These are phyloP conservation scores for Orcinus orca DNA, from an alignment of 2,113 vertebrate species.

Conservation along the genomic window DNA sequence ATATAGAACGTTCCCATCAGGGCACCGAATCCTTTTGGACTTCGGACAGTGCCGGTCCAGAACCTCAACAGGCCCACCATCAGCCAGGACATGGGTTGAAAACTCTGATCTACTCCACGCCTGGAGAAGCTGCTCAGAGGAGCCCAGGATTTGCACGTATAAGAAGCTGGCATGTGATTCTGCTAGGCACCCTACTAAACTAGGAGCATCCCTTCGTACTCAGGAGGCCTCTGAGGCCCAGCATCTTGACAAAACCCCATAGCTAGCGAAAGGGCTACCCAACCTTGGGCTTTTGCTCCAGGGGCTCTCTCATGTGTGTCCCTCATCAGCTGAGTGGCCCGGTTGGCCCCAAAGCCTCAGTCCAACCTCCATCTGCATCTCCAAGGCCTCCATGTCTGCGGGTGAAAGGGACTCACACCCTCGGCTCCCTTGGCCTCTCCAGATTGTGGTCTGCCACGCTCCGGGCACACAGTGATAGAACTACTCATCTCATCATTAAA, in stretches of 20 bases:
- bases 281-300: fast-evolving
- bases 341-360: fast-evolving
- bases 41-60: fast-evolving
- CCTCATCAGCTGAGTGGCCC: neutral
- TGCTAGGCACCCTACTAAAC: fast-evolving
- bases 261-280: fast-evolving
- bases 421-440: conserved; percentile 25
- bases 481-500: neutral
- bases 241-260: fast-evolving
- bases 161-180: neutral
- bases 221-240: neutral
- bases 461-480: neutral
- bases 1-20: fast-evolving
- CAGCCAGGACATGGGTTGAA: neutral
- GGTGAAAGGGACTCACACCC: neutral
- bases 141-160: fast-evolving
- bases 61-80: fast-evolving
- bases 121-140: neutral
- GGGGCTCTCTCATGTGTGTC: fast-evolving
- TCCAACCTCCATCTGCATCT: neutral
- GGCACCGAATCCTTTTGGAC: fast-evolving
- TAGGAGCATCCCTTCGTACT: fast-evolving
- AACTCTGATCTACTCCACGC: fast-evolving
- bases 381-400: neutral
- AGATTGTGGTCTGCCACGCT: neutral